These are phyloP conservation scores for Syritta pipiens DNA, from an alignment of 2,888 invertebrate genomes.

Conservation along the genomic window DNA sequence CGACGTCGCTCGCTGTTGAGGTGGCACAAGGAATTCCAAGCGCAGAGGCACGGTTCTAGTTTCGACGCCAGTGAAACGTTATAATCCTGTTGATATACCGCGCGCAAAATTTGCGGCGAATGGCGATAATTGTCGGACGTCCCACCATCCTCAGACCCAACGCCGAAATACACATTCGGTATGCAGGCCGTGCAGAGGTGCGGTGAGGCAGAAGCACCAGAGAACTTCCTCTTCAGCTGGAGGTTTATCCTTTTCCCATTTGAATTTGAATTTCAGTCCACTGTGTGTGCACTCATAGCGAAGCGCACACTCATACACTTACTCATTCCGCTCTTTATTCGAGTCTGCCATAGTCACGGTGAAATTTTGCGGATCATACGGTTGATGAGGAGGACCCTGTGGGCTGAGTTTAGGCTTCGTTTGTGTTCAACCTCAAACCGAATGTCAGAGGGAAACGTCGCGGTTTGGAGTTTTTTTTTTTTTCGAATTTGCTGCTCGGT, in stretches of 20 bases:
- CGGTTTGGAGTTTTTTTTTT: constrained; percentile 20
- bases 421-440: constrained; percentile 69
- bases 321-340: constrained; percentile 19
- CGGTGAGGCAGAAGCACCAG: not conserved
- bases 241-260: not conserved
- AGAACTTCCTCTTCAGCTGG: not conserved
- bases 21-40: constrained; percentile 22
- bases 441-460: constrained; percentile 54
- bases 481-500: too few species aligned
- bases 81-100: constrained; percentile 55
- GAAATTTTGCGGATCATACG: constrained; percentile 31
- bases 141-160: too few species aligned
- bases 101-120: constrained; percentile 50
- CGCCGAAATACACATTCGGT: too few species aligned
- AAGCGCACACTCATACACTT: not conserved
- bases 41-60: not conserved
- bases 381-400: constrained; percentile 34
- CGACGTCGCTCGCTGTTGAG: too few species aligned
- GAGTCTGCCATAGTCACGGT: constrained; percentile 11
- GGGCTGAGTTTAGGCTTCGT: constrained; percentile 54
- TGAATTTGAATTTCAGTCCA: too few species aligned
- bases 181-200: not conserved
- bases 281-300: too few species aligned
- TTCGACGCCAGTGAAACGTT: constrained; percentile 16
- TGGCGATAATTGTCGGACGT: constrained; percentile 52